Base-by-base conservation (phyloP, 1,140 invertebrate genomes). In the Arion vulgaris region DNA sequence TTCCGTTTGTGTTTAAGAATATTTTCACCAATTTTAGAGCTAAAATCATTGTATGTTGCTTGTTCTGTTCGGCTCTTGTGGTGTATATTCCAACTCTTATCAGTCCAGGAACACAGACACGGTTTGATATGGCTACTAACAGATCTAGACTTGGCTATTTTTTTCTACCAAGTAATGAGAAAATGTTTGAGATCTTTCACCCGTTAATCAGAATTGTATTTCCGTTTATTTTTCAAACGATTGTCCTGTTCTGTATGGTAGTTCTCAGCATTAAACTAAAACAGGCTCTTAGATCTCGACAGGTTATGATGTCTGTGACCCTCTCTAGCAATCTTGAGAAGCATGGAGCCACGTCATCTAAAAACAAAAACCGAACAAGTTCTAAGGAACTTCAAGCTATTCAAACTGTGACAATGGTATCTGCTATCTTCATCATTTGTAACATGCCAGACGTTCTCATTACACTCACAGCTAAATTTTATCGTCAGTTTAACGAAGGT, bases 171-270 rank as follows among this genome's bases (percentile, higher is more conserved):
- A 45, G 62, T 36, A 71, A 41, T 9, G 41, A 39, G 36, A 4
- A 41, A n/a, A 45, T 71, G 26, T 49, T 72, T 38, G 23, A 32
- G 19, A 38, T 83, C 26, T 77, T 76, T 34, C 41, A 68, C 41
- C 4, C 38, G 32, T 19, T 69, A n/a, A 36, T 66, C n/a, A 45
- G 39, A 73, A 41, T 83, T n/a, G 39, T 34, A 34, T 13, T 71
- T 39, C 81, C 81, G 34, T 39, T 62, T 41, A 36, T 78, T 41
- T 53, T 51, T 28, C 81, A 76, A 57, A 2, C 71, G 23, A 68
- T 71, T 34, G 81, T 83, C 34, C 77, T 77, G 26, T 28, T 83
- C 41, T 77, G 73, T n/a, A 71, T 66, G 39, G 32, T 39, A 17
- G 41, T 76, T n/a, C 74, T 66, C 23, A 53, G 51, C 53, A n/a